These are phyloP conservation scores for Sebastes flavidus DNA, from an alignment of 2,797 vertebrate species.

Conservation along the genomic window DNA sequence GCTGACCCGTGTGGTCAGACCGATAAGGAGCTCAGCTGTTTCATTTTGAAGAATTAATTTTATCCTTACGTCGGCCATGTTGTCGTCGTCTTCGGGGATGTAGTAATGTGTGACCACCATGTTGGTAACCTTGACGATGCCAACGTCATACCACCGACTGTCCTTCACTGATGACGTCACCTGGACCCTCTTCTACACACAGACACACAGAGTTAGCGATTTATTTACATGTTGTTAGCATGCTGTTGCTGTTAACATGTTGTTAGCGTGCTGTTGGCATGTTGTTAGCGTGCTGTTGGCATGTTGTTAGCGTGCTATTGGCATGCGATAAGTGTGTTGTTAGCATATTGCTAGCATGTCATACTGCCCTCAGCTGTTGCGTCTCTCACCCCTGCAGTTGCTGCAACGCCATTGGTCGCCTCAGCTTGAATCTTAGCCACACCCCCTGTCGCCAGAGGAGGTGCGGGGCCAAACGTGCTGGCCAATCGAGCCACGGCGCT, in stretches of 20 bases:
- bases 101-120: constrained; percentile 88
- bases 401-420: constrained; percentile 85
- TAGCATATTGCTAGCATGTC: neutral
- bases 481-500: constrained; percentile 81
- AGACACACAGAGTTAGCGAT: neutral
- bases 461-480: constrained; percentile 80
- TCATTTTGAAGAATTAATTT: too few species aligned
- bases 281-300: too few species aligned
- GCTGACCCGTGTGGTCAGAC: too few species aligned
- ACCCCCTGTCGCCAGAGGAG: constrained; percentile 55
- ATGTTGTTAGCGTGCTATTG: too few species aligned
- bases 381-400: constrained; percentile 53
- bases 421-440: constrained; percentile 82
- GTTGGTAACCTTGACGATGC: constrained; percentile 88
- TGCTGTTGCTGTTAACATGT: neutral
- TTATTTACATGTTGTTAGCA: neutral
- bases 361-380: neutral
- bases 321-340: too few species aligned
- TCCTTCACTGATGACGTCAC: constrained; percentile 79
- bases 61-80: constrained; percentile 22
- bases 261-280: fast-evolving
- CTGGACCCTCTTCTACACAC: neutral
- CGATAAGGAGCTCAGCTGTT: too few species aligned
- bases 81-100: constrained; percentile 28
- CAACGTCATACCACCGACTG: constrained; percentile 89